Evolutionary conservation across 2,888 invertebrate species (phyloP), one percentile per base, ranked within the genome.

Genomic region (Choreutis nemorana): DNA sequence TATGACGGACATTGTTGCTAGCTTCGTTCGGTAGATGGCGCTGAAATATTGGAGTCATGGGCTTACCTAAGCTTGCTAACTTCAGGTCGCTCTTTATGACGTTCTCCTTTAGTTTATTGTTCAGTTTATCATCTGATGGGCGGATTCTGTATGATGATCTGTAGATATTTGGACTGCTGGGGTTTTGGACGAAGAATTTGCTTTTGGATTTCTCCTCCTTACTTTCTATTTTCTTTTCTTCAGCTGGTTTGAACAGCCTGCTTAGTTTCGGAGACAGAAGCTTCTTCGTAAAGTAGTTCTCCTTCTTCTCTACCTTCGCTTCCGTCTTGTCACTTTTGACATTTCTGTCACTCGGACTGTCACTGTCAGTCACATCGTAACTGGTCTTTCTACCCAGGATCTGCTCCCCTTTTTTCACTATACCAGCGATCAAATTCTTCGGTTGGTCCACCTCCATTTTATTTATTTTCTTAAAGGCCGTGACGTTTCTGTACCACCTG

Each of bases 41-140:
- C 3, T 75, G 48, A 42, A 80, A 73, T 36, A 70, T 66, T 0
- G 80, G 80, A 4, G 80, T 80, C 73, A 78, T 72, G 0, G 78
- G 79, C 30, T 75, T 77, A 0, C 78, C 78, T 47, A 72, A 33
- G 25, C 58, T 64, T 1, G 77, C 75, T 3, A 77, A 37, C 26
- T 77, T 77, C 0, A 75, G 28, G 32, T 78, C 77, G 7, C 59
- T 67, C 26, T 73, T 64, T 0, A 77, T 32, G 0, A 77, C 58
- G 21, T 63, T 60, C 9, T 48, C 45, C 0, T 36, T 30, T 1
- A 29, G 42, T 8, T 34, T 49, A 11, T 21, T 24, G 28, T 41
- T 31, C 7, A 39, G 30, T 6, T 43, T 31, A 4, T 13, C 11
- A 1, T 39, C 47, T 9, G 54, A 54, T 0, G 75, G 75, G 1